These are phyloP conservation scores for Theristus sp. DNA, from an alignment of 2,888 invertebrate species.

Conservation along the genomic window DNA sequence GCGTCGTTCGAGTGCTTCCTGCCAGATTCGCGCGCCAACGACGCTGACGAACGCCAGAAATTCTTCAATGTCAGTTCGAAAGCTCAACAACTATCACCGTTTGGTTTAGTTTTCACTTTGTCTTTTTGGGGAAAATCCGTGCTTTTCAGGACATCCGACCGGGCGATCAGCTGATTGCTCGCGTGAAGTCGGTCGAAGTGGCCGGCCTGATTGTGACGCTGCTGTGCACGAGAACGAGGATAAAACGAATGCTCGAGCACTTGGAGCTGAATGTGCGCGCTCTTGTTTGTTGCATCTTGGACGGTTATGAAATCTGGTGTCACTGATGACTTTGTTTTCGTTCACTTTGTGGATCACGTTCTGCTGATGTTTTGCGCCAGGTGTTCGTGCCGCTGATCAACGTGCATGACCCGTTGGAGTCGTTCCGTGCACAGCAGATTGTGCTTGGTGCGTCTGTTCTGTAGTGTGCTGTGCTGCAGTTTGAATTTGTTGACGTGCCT, in stretches of 20 bases:
- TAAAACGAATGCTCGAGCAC: neutral
- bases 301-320: no score
- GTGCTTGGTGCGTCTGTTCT: neutral
- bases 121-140: neutral
- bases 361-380: neutral
- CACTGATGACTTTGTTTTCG: neutral
- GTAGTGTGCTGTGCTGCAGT: no score
- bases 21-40: neutral
- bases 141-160: neutral
- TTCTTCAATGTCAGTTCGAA: neutral
- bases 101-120: neutral
- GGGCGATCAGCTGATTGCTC: neutral
- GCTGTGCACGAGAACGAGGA: neutral
- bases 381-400: neutral
- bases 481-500: no score
- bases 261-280: neutral
- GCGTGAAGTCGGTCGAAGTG: neutral
- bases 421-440: neutral
- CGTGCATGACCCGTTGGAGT: neutral
- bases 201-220: neutral
- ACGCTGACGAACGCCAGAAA: neutral
- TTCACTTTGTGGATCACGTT: neutral
- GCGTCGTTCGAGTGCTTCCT: neutral
- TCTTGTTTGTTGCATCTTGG: no score
- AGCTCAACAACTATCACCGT: no score